phyloP scores from a whole-genome alignment of 2,888 invertebrate genomes.

The Himalopsyche japonica region DNA sequence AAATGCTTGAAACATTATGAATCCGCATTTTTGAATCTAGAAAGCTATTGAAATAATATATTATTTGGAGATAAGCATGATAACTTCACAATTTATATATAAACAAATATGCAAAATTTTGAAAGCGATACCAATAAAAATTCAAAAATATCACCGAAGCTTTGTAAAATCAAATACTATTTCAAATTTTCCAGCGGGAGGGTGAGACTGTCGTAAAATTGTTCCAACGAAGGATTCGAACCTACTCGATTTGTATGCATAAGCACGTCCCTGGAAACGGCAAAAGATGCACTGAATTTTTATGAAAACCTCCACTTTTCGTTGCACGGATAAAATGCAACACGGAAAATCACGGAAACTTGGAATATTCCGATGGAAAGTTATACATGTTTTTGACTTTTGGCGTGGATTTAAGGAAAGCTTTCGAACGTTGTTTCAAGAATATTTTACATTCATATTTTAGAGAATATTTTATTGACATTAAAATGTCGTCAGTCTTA shows the following conservation, averaged over 20 bases:
- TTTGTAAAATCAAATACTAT: not conserved
- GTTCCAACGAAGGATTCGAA: not conserved
- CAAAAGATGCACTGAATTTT: slow-evolving; percentile 33
- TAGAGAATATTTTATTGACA: not conserved
- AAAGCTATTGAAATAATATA: too few species aligned
- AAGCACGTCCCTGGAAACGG: not conserved
- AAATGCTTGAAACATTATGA: too few species aligned
- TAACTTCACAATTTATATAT: too few species aligned
- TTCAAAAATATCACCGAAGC: too few species aligned
- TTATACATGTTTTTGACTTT: not conserved
- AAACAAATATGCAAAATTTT: too few species aligned
- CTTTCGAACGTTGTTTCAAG: not conserved
- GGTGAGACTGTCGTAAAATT: not conserved
- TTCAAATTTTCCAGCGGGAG: not conserved
- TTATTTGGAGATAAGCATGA: too few species aligned
- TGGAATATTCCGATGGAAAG: not conserved
- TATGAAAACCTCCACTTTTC: slow-evolving; percentile 12
- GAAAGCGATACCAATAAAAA: too few species aligned
- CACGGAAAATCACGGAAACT: not conserved
- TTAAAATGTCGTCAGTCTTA: not conserved
- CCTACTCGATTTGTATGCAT: slow-evolving; percentile 8
- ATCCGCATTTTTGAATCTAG: too few species aligned
- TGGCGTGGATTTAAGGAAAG: not conserved
- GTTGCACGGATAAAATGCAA: not conserved
- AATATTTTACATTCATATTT: not conserved